Percentiles rank a stretch among this genome's conserved stretches.
Evolutionary conservation across 1,140 invertebrate genomes (phyloP).

Genomic region (Anastrepha obliqua): DNA sequence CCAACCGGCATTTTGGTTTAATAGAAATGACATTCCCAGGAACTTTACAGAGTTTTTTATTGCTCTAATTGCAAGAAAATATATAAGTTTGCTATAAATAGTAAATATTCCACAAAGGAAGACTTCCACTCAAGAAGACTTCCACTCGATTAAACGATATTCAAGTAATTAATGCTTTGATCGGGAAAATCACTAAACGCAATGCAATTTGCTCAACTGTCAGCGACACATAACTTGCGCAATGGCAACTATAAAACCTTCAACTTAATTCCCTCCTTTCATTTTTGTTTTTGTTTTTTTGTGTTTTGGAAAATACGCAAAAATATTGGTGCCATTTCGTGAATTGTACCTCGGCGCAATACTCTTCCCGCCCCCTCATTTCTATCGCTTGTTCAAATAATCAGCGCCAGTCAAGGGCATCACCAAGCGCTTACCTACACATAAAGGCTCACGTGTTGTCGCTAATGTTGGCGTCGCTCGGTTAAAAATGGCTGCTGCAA

Average conservation of each 20-base stretch:
- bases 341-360: background rate
- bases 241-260: background rate
- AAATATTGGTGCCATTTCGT: background rate
- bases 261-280: background rate
- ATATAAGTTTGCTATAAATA: background rate
- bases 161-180: too few species aligned
- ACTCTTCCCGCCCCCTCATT: too few species aligned
- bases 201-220: too few species aligned
- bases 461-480: background rate
- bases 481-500: background rate
- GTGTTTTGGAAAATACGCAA: background rate
- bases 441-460: background rate
- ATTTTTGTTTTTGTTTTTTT: too few species aligned
- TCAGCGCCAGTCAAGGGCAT: background rate
- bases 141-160: too few species aligned
- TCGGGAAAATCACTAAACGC: too few species aligned
- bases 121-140: background rate
- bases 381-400: background rate
- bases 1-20: background rate
- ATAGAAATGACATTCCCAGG: too few species aligned
- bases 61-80: background rate
- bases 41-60: too few species aligned
- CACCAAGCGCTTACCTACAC: background rate
- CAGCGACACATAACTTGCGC: too few species aligned
- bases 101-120: background rate